Conservation (phyloP, 2,797 vertebrate genomes). For the Tympanoctomys barrerae region DNA sequence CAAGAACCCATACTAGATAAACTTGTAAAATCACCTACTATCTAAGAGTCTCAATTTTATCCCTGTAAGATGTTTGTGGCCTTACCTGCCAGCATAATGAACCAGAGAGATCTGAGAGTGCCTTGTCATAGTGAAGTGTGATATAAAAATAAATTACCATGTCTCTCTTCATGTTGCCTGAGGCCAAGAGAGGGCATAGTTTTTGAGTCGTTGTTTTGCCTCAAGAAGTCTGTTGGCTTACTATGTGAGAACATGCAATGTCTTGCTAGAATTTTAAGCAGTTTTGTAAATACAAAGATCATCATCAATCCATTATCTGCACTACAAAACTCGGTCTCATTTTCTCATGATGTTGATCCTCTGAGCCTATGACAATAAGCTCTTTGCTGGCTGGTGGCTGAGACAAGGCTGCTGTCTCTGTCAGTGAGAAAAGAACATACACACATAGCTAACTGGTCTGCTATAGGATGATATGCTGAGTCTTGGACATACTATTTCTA, state of each 20-base stretch:
- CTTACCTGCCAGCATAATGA: background rate
- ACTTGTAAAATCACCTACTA: background rate
- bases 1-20: background rate
- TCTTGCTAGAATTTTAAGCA: conserved; percentile 23
- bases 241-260: background rate
- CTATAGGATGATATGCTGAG: background rate
- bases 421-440: background rate
- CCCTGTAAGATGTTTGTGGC: background rate
- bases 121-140: background rate
- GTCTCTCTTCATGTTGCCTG: background rate
- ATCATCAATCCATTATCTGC: background rate
- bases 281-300: conserved; percentile 41
- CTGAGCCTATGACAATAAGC: background rate
- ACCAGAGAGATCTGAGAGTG: background rate
- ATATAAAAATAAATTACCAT: background rate
- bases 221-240: conserved; percentile 21
- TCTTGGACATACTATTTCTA: background rate
- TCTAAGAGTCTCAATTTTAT: background rate
- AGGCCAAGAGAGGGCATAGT: background rate
- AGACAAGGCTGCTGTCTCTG: background rate
- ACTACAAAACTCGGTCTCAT: background rate
- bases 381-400: background rate
- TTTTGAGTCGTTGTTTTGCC: conserved; percentile 19
- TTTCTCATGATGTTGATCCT: background rate
- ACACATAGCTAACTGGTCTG: background rate